Base-by-base conservation (phyloP, 2,797 vertebrate genomes). In the Clamator glandarius region DNA sequence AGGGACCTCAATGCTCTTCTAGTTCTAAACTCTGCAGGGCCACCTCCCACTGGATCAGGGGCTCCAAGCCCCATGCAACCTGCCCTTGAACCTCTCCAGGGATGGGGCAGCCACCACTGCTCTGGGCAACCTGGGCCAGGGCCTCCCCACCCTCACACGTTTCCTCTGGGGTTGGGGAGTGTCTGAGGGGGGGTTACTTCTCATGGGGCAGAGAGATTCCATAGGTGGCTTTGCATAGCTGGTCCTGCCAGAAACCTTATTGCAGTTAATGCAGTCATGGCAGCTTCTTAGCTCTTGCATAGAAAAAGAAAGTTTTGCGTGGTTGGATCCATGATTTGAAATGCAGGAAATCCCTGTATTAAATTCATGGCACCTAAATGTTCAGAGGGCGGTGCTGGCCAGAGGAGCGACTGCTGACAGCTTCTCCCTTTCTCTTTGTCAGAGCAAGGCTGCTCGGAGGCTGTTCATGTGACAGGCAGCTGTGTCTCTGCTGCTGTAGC, bases 401-500 rank as follows among this genome's bases (percentile, higher is more conserved):
- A 25, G 50, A 35, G 55, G 28, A n/a, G 31, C 21, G 14, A 5
- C 33, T 17, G 9, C 77, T 86, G 66, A 63, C 19, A 15, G 8
- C 19, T 52, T 55, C 39, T 74, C 31, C 8, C 23, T 33, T 52
- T 64, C 54, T 25, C 33, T 16, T 62, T 0, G 8, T 42, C 78
- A 93, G 92, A 83, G 35, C 73, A 9, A 31, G 78, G 92, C 55
- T 93, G 92, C 73, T 54, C 73, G 0, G 78, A 78, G 44, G 8
- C 50, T 4, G 1, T 23, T 2, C 15, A 73, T 36, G 26, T 79
- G 39, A n/a, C 0, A 1, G 3, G 3, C 33, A 63, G 16, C 61
- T 83, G 2, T 2, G 4, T 11, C 57, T 1, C 2, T 3, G 24
- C 67, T n/a, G 44, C 9, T 2, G 24, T 4, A 1, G 12, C 4